A percentile compares a stretch with the other conserved stretches of the same genome.
Evolutionary conservation across 2,113 vertebrate species (phyloP).

Genomic region (Eurystomus gularis): DNA sequence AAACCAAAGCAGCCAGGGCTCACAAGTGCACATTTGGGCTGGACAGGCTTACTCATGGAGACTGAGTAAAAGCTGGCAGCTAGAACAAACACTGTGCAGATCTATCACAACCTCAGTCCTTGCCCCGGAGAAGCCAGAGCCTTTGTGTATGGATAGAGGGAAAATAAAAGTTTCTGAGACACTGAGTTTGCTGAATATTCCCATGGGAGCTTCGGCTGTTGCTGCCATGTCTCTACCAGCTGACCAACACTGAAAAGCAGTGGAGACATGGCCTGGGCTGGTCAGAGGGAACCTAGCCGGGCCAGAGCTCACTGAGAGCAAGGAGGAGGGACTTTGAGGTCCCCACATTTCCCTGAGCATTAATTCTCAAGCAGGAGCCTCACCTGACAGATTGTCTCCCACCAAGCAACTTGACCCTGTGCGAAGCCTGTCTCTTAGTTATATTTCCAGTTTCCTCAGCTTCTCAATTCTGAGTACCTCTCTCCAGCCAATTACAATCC

Average conservation of each 20-base stretch:
- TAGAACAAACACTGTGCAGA: background rate
- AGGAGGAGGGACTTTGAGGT: accelerated
- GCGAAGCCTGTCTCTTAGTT: background rate
- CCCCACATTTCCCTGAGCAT: background rate
- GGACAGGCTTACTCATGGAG: background rate
- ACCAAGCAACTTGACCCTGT: background rate
- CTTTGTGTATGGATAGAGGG: background rate
- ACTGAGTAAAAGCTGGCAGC: background rate
- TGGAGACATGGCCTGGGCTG: background rate
- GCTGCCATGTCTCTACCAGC: background rate
- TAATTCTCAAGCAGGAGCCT: background rate
- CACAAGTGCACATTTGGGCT: background rate
- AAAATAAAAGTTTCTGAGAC: background rate
- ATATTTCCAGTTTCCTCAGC: background rate
- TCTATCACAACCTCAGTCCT: background rate
- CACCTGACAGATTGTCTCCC: background rate
- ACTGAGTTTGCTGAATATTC: background rate
- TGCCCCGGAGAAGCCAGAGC: background rate
- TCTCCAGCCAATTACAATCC: background rate
- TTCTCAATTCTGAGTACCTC: background rate
- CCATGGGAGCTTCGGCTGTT: background rate
- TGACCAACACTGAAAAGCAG: background rate
- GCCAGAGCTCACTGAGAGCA: background rate
- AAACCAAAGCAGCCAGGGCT: background rate
- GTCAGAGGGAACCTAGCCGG: background rate